These are phyloP conservation scores for Ecdyonurus torrentis DNA, from an alignment of 2,888 invertebrate genomes.

Conservation along the genomic window DNA sequence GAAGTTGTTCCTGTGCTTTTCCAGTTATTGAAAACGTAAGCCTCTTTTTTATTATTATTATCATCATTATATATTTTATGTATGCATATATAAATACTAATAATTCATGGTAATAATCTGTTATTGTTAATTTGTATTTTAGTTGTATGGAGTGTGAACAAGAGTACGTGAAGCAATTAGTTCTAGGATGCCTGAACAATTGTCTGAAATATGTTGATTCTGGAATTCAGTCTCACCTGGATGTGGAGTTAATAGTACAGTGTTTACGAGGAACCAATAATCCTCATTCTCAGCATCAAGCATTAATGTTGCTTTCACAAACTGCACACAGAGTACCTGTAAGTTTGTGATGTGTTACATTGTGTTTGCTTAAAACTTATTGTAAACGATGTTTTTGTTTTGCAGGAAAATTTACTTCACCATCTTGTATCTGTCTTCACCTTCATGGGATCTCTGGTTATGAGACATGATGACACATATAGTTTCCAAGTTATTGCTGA, in stretches of 20 bases:
- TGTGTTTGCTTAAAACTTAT: too few relatives aligned
- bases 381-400: not conserved
- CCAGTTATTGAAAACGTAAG: constrained; percentile 48
- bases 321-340: constrained; percentile 60
- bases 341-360: constrained; percentile 16
- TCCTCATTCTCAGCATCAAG: constrained; percentile 91
- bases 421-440: constrained; percentile 96
- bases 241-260: constrained; percentile 67
- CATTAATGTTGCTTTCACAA: constrained; percentile 63
- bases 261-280: constrained; percentile 81
- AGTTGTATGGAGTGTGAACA: constrained; percentile 58
- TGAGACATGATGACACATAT: constrained; percentile 87
- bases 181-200: constrained; percentile 56
- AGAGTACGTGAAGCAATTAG: constrained; percentile 78
- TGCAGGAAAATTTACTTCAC: constrained; percentile 58
- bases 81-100: too few relatives aligned
- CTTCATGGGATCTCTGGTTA: constrained; percentile 87
- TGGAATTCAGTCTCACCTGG: constrained; percentile 26
- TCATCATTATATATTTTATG: too few relatives aligned
- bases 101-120: too few relatives aligned
- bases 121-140: constrained; percentile 11
- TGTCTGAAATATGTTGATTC: constrained; percentile 36
- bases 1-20: constrained; percentile 57
- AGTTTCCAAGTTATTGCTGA: constrained; percentile 85
- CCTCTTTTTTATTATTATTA: constrained; percentile 7